Base-by-base conservation (phyloP, 92 coral and sea anemone species). In the Bergia sp. region DNA sequence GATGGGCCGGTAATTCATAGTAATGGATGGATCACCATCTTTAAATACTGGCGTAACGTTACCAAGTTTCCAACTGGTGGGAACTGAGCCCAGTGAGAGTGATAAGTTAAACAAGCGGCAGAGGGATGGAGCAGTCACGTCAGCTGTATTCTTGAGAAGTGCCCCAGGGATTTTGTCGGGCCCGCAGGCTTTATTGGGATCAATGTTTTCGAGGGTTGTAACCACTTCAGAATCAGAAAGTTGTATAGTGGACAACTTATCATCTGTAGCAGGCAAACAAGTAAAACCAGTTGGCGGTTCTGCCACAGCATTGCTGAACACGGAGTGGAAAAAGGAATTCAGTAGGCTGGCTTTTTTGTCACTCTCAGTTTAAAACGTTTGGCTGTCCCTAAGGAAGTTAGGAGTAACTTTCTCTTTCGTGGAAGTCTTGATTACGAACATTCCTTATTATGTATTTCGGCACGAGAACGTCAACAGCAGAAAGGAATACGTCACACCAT, bases 381-480 rank as follows among this genome's bases (percentile, higher is more conserved):
- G 92, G 36, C 94, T 92, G 82, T 89, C 88, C 36, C 94, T 61
- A 1, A 91, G 87, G 67, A 91, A 65, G 40, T 85, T 82, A 0
- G 91, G 91, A 16, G 80, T 37, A 47, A 73, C 58, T 2, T 71
- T 41, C 42, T 88, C 73, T 85, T 50, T 38, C 36, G 91, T 88
- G 21, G 58, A 66, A 15, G 90, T 69, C 55, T 92, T 92, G 67
- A 81, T 84, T 81, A 73, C 45, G n/a, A 82, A 58, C 78, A 72
- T 86, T 91, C 47, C 88, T 83, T 42, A 66, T 42, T 87, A 37
- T 77, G 61, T 90, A 73, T 77, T 71, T 88, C 20, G 94, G 95
- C 29, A 94, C 73, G 86, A 91, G 89, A 9, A 90, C 92, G 36
- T 90, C 67, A 71, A 91, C 93, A 77, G 95, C 95, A 2, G 96